Evolutionary conservation across 1,140 invertebrate species (phyloP).

Genomic region (Rhizoglyphus robini): DNA sequence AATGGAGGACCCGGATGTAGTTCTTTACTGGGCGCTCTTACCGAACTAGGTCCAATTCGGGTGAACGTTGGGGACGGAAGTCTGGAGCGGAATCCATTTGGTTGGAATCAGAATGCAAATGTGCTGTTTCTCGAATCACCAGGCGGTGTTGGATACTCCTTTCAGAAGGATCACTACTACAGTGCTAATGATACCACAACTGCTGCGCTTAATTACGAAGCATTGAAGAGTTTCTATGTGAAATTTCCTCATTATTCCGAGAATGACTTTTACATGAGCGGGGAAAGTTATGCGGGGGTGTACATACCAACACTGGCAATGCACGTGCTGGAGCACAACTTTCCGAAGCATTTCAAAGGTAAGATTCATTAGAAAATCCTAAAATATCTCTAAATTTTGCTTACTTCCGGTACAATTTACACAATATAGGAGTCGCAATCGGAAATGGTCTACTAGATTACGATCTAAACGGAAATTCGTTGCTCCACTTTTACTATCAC

Average conservation of each 20-base stretch:
- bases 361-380: no score
- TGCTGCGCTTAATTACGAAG: slow-evolving; percentile 36
- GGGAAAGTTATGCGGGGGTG: slow-evolving; percentile 38
- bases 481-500: slow-evolving; percentile 40
- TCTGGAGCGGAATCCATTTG: slow-evolving; percentile 35
- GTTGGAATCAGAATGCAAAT: slow-evolving; percentile 53
- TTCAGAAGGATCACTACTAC: slow-evolving; percentile 37
- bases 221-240: slow-evolving; percentile 38
- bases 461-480: slow-evolving; percentile 36
- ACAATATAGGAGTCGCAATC: slow-evolving; percentile 39
- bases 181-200: slow-evolving; percentile 35
- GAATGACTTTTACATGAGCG: slow-evolving; percentile 36
- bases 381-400: no score
- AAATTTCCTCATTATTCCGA: slow-evolving; percentile 39
- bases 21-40: slow-evolving; percentile 38
- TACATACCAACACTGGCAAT: slow-evolving; percentile 40
- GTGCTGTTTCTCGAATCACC: slow-evolving; percentile 49
- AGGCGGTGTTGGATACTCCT: slow-evolving; percentile 43
- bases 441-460: slow-evolving; percentile 40
- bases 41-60: slow-evolving; percentile 41
- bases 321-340: slow-evolving; percentile 33
- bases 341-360: slow-evolving; percentile 34
- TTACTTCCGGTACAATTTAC: slow-evolving; percentile 36
- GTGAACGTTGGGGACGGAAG: slow-evolving; percentile 33
- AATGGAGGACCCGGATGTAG: slow-evolving; percentile 45